phyloP scores from a whole-genome alignment of 1,140 invertebrate species.

The Neuroterus valhalla region DNA sequence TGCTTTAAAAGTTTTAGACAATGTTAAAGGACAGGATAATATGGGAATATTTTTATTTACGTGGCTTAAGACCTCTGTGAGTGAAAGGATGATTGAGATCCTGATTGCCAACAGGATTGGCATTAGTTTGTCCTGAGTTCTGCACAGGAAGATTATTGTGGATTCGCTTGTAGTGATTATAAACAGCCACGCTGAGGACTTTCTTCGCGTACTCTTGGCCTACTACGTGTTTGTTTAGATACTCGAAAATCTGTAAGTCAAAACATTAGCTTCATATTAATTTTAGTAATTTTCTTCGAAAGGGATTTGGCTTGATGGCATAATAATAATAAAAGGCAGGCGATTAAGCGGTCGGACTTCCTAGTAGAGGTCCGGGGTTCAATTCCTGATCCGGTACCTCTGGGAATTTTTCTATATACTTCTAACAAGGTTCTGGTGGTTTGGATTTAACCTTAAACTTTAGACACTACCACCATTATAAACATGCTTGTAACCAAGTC shows the following conservation, averaged over 20 bases:
- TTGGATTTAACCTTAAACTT: too few species aligned
- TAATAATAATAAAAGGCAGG: too few species aligned
- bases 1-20: not conserved
- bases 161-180: slow-evolving; percentile 99
- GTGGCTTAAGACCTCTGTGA: slow-evolving; percentile 81
- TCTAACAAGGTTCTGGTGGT: too few species aligned
- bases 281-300: too few species aligned
- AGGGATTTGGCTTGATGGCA: too few species aligned
- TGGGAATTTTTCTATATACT: too few species aligned
- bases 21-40: slow-evolving; percentile 1
- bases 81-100: slow-evolving; percentile 82
- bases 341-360: too few species aligned
- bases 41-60: slow-evolving; percentile 64
- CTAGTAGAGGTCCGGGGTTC: too few species aligned
- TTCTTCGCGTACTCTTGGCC: slow-evolving; percentile 99
- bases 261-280: slow-evolving; percentile 33
- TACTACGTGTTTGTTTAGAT: slow-evolving; percentile 96
- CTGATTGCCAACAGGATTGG: slow-evolving; percentile 78
- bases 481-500: too few species aligned
- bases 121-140: slow-evolving; percentile 68
- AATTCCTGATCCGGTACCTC: too few species aligned
- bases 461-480: too few species aligned
- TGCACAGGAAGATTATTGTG: slow-evolving; percentile 90
- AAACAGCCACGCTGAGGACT: slow-evolving; percentile 98
- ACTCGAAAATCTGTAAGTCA: slow-evolving; percentile 89